phyloP scores from a whole-genome alignment of 64 coral and sea anemone genomes.

The Montipora sp. region DNA sequence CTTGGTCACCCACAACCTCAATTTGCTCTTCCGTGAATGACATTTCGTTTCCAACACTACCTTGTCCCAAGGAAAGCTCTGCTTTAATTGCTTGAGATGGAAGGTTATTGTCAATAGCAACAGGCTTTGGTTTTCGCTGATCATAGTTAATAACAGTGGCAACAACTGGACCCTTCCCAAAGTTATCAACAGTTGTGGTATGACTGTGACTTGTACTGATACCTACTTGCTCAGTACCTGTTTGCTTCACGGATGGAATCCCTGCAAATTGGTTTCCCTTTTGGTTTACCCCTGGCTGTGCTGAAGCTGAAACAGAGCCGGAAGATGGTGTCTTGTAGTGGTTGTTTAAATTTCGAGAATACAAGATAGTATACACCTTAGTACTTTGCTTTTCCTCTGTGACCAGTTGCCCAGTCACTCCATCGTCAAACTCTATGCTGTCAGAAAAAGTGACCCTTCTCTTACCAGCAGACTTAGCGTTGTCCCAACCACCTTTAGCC shows the following conservation, averaged over 20 bases:
- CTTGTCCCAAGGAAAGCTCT: background rate
- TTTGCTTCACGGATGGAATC: background rate
- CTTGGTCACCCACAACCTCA: background rate
- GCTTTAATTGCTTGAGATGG: background rate
- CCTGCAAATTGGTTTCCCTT: background rate
- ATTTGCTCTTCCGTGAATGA: background rate
- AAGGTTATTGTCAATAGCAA: background rate
- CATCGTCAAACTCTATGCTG: slow-evolving; percentile 98
- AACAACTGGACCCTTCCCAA: background rate
- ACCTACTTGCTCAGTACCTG: background rate
- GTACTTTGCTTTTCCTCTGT: slow-evolving; percentile 85
- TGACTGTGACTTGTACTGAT: background rate
- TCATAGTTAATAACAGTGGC: slow-evolving; percentile 22
- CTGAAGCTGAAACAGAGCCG: background rate
- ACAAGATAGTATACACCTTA: slow-evolving; percentile 82
- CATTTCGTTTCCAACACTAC: background rate
- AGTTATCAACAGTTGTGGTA: background rate
- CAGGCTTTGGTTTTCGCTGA: slow-evolving; percentile 1
- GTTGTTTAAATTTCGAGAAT: slow-evolving; percentile 47
- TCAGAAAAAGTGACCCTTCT: slow-evolving; percentile 94
- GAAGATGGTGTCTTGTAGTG: slow-evolving; percentile 17
- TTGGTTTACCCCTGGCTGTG: background rate
- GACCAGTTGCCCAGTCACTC: slow-evolving; percentile 89
- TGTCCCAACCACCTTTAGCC: slow-evolving; percentile 30
- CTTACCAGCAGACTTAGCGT: slow-evolving; percentile 51